A percentile compares a stretch with the other conserved stretches of the same genome.
These are phyloP conservation scores for Sesamia inferens DNA, from an alignment of 2,888 invertebrate species.

Conservation along the genomic window DNA sequence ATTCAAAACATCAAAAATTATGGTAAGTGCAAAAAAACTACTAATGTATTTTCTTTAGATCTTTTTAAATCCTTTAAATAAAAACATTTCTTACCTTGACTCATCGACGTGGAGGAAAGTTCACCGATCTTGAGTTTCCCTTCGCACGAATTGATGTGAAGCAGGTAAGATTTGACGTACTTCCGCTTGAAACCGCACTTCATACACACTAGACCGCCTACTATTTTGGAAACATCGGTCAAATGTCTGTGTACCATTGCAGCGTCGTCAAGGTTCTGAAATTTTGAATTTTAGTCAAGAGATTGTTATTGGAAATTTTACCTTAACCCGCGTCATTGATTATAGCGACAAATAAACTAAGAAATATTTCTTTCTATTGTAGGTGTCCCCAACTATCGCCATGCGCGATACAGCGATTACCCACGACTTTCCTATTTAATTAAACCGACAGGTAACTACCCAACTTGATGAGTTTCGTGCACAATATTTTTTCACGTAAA, in stretches of 20 bases:
- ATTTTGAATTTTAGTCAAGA: constrained; percentile 9
- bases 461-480: not conserved
- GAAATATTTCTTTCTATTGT: not conserved
- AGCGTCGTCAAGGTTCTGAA: constrained; percentile 45
- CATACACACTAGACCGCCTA: constrained; percentile 55
- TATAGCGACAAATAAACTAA: not conserved
- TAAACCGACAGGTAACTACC: not conserved
- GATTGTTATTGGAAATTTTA: not conserved
- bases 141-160: constrained; percentile 47
- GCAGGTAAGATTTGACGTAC: constrained; percentile 60
- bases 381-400: not conserved
- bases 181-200: constrained; percentile 64
- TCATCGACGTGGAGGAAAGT: constrained; percentile 9
- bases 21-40: no score
- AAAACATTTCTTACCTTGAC: constrained; percentile 28
- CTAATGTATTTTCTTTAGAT: no score
- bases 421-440: not conserved
- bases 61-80: not conserved
- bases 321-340: not conserved
- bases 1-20: no score
- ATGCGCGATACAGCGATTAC: not conserved
- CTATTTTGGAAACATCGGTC: constrained; percentile 48
- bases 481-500: not conserved
- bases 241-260: constrained; percentile 52
- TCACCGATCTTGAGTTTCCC: not conserved